Evolutionary conservation across 2,797 vertebrate genomes (phyloP), one percentile per base, ranked within the genome.

Genomic region (Delichon dasypus): DNA sequence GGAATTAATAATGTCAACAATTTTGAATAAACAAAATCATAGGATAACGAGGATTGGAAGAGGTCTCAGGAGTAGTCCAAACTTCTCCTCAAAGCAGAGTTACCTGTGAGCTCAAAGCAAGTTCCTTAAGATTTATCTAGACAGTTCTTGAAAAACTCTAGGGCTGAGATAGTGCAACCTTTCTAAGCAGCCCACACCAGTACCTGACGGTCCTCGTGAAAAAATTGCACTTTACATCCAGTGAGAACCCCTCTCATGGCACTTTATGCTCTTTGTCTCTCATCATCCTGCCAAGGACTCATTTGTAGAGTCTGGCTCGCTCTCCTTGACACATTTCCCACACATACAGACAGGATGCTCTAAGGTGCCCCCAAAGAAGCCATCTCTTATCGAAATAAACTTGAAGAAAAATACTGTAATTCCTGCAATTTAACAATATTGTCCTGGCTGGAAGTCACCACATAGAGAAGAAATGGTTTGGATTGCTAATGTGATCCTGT

Each of bases 351-450:
- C 21, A 93, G 55, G 58, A 51, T 72, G 51, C 45, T 70, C 16
- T n/a, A 51, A 60, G 20, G 29, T 60, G 20, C 2, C 8, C 13
- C n/a, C 38, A 70, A 58, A 68, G 15, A 65, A 81, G 22, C 9
- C 32, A 25, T 53, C n/a, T 64, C 55, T 80, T 17, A 57, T 83
- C 29, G 61, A 94, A 91, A 92, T 84, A 73, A 90, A 67, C 61
- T 76, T 94, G 78, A 88, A 88, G 60, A 47, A 42, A 82, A 94
- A 27, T 53, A 50, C 55, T 84, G 18, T 64, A 90, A 84, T 64
- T 94, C 93, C 61, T 87, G 72, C 61, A 93, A 89, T 94, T 94
- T 94, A 86, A 77, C 68, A 79, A 80, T 72, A 74, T 26, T 88
- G n/a, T 87, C 60, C 58, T 82, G 53, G 44, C 60, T 94, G 51